Conservation (phyloP, 2,113 vertebrate species). For the Prietella phreatophila region DNA sequence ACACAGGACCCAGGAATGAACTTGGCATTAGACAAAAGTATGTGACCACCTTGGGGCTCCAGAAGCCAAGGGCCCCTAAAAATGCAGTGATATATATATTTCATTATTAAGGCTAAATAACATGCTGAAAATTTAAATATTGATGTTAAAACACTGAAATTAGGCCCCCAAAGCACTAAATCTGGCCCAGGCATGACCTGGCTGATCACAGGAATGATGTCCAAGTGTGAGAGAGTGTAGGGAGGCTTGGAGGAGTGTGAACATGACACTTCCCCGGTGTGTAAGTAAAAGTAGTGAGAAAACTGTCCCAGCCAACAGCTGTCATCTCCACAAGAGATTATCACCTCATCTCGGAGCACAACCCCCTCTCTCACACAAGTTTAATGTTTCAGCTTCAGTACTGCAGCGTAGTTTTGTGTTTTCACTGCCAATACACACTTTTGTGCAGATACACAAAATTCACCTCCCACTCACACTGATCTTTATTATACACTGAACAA, state of each 20-base stretch:
- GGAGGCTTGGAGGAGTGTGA: conserved; percentile 1
- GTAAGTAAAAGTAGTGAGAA: background rate
- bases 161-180: too few species aligned
- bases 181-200: background rate
- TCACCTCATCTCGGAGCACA: background rate
- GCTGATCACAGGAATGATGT: background rate
- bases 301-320: background rate
- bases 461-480: too few species aligned
- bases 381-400: background rate
- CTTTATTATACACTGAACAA: too few species aligned
- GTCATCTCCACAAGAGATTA: background rate
- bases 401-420: background rate
- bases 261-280: background rate
- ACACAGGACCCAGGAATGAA: too few species aligned
- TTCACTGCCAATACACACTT: background rate
- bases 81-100: too few species aligned
- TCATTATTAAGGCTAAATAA: too few species aligned
- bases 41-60: too few species aligned
- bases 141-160: too few species aligned
- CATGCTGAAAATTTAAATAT: too few species aligned
- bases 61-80: too few species aligned
- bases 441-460: too few species aligned
- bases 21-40: too few species aligned
- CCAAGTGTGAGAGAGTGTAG: background rate
- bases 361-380: background rate